Evolutionary conservation across 1,140 invertebrate species (phyloP), one percentile per base, ranked within the genome.

Genomic region (Macrocentrus cingulum): DNA sequence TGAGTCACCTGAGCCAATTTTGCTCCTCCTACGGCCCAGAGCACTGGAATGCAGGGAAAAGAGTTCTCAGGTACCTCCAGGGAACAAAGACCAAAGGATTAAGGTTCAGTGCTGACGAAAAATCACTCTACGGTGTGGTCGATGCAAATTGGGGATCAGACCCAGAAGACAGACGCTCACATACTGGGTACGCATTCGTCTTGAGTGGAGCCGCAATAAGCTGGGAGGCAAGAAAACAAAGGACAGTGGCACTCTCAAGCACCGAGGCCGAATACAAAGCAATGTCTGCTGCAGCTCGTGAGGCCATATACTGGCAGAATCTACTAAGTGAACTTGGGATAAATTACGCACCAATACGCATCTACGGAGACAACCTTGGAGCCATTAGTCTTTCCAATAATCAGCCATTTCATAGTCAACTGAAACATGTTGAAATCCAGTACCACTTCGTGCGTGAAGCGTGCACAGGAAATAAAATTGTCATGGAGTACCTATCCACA

Each of bases 1-100:
- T 82, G 0, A 74, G 66, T 59, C 69, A 66, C 34, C 59, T 81
- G 13, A 76, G 75, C 51, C 77, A 80, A 61, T 82, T 79, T 57
- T 74, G 77, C 58, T 70, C 68, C 41, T 67, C 60, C 57, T 74
- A 68, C 56, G 45, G 36, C 20, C 6, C 56, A 39, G 29, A 36
- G 18, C 79, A 83, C 64, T 81, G 76, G 73, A 61, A 55, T 3
- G 66, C 71, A 54, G 73, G 69, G 0, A 81, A 82, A 54, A 49
- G 79, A 45, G 60, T 83, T 0, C 59, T 82, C 19, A 63, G 67
- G 23, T 81, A 82, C 57, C 61, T 82, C 19, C 66, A 70, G 29
- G 67, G 61, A 23, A 81, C 79, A 19, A 63, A 50, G 23, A 37
- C 64, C 52, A 52, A 49, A 9, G 29, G 51, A 60, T 13, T 70